These are phyloP conservation scores for Eurypyga helias DNA, from an alignment of 2,113 vertebrate species.

Conservation along the genomic window DNA sequence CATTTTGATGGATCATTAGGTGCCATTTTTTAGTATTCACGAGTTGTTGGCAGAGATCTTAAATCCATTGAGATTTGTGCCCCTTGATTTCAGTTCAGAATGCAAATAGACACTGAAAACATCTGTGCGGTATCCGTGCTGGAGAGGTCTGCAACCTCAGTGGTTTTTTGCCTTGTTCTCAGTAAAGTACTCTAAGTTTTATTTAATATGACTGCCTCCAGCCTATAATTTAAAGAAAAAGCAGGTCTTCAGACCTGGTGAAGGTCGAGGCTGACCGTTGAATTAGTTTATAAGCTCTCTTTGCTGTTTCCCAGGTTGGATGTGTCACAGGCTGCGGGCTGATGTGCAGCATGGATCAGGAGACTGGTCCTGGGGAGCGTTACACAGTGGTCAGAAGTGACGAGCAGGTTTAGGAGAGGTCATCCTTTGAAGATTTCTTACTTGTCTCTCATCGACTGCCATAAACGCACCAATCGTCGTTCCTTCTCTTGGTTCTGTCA, in stretches of 20 bases:
- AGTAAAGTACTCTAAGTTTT: neutral
- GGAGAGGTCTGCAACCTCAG: neutral
- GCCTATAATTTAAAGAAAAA: neutral
- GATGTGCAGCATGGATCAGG: neutral
- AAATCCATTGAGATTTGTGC: neutral
- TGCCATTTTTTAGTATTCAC: conserved; percentile 11
- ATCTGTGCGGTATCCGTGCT: neutral
- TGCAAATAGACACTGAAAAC: conserved; percentile 33
- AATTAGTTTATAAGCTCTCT: neutral
- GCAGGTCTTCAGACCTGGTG: neutral
- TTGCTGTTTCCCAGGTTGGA: neutral
- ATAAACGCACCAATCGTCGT: rapidly evolving
- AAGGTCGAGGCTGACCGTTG: neutral
- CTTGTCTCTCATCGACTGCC: neutral
- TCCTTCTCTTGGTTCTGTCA: neutral
- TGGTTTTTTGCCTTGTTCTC: neutral
- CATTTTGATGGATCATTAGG: neutral
- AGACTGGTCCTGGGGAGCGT: neutral
- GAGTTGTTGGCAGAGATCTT: conserved; percentile 5
- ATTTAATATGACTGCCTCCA: neutral
- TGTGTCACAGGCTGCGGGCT: neutral
- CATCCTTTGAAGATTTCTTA: neutral
- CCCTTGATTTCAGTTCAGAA: conserved; percentile 65
- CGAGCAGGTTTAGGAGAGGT: neutral
- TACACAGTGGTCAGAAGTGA: neutral